Percentiles rank a stretch among this genome's conserved stretches.
Evolutionary conservation across 2,113 vertebrate genomes (phyloP).

Genomic region (Haemorhous mexicanus): DNA sequence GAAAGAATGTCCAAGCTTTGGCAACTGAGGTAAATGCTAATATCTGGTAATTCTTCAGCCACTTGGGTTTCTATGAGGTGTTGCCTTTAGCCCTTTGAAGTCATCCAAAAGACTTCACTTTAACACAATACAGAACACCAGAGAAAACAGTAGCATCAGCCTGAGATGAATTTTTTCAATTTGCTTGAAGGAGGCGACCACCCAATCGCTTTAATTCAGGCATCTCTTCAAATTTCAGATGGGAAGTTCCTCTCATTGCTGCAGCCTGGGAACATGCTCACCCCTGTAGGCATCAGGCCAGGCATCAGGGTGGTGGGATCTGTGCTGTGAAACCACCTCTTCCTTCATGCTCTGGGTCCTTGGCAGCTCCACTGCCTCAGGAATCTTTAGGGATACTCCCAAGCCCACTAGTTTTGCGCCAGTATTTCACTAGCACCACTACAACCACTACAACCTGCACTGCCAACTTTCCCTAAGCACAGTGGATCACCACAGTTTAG

Average conservation of each 20-base stretch:
- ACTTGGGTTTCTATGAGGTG: neutral
- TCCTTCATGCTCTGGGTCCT: neutral
- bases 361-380: neutral
- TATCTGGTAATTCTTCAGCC: constrained; percentile 32
- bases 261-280: neutral
- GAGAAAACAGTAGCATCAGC: neutral
- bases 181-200: neutral
- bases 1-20: constrained; percentile 17
- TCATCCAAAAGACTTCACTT: neutral
- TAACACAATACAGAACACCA: neutral
- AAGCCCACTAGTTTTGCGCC: neutral
- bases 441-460: neutral
- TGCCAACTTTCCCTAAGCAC: neutral
- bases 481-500: neutral
- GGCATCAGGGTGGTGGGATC: neutral
- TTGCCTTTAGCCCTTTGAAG: constrained; percentile 13
- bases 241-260: neutral
- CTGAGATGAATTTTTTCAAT: neutral
- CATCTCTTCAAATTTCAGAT: neutral
- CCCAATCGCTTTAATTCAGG: neutral
- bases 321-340: neutral
- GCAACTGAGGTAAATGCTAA: constrained; percentile 19
- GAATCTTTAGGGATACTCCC: neutral
- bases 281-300: neutral
- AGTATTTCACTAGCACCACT: neutral